These are phyloP conservation scores for Agonopterix arenella DNA, from an alignment of 2,888 invertebrate species.

Conservation along the genomic window DNA sequence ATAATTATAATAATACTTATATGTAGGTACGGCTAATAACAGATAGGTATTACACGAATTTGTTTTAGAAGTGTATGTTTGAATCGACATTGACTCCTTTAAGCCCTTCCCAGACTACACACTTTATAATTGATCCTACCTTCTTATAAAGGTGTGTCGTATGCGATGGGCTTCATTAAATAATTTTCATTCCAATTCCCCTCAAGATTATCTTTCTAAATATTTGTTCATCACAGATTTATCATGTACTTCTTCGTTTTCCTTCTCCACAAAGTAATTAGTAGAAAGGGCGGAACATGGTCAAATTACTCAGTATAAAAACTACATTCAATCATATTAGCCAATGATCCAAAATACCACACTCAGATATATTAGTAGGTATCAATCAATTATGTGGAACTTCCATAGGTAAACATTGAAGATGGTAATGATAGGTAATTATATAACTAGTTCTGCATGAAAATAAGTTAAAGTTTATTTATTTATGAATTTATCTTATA, in stretches of 20 bases:
- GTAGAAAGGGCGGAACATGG: slow-evolving; percentile 46
- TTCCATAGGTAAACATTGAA: no score
- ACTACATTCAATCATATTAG: slow-evolving; percentile 15
- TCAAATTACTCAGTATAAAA: slow-evolving; percentile 35
- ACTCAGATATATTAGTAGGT: neutral
- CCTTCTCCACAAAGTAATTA: slow-evolving; percentile 34
- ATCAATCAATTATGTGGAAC: no score
- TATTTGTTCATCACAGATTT: slow-evolving; percentile 70
- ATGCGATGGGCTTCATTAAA: slow-evolving; percentile 10
- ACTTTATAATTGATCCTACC: no score
- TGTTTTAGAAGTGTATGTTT: slow-evolving; percentile 50
- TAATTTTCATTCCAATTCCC: slow-evolving; percentile 42
- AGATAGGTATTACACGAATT: slow-evolving; percentile 54
- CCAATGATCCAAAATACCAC: slow-evolving; percentile 35
- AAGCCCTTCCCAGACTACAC: no score
- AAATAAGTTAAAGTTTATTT: slow-evolving; percentile 55
- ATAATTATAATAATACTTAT: slow-evolving; percentile 73
- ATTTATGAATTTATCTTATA: slow-evolving; percentile 48
- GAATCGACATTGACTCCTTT: slow-evolving; percentile 37
- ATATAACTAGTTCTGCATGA: neutral
- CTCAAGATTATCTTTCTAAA: slow-evolving; percentile 48
- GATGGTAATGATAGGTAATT: no score
- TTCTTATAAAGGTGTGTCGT: no score
- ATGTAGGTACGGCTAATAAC: slow-evolving; percentile 62
- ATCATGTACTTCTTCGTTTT: slow-evolving; percentile 66